Base-by-base conservation (phyloP, 1,140 invertebrate species). In the Microplitis demolitor region DNA sequence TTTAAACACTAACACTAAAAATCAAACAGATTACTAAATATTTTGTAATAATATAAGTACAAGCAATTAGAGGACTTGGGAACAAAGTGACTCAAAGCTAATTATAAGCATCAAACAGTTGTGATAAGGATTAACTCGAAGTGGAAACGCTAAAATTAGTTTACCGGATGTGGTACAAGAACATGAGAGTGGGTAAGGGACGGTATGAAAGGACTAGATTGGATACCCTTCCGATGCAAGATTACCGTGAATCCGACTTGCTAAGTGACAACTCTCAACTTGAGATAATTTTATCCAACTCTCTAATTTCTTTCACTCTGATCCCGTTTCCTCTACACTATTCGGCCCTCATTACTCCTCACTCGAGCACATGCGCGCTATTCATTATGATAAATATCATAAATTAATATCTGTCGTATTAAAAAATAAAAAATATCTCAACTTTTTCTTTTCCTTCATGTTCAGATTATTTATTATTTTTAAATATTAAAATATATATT, bases 61-160 rank as follows among this genome's bases (percentile, higher is more conserved):
- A 8, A 9, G 11, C 8, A 61, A 13, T 16, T 31, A 31, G 11
- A 11, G 16, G 24, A 24, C 8, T 58, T 58, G 8, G 33, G 39
- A 69, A 54, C 53, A 69, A 56, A 6, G 51, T 67, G 50, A 67
- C 8, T 39, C 11, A 8, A 39, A 69, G 39, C 35, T 58, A 14
- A 60, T 50, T 37, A 60, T n/a, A 58, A 45, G 24, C 51, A 67
- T 67, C 33, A 56, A 53, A 53, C 58, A 67, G 1, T 54, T 4
- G 9, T 54, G 66, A 69, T 69, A 69, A 69, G 66, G 51, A 58
- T 69, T 58, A 69, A 24, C 34, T 69, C 53, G 34, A 24, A 69
- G 66, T 37, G 35, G 53, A 54, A 69, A 50, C 34, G 34, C 13
- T 58, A 24, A 69, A 69, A 69, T 69, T 69, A 69, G 66, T 69